Conservation (phyloP, 2,113 vertebrate species). For the Aleadryas rufinucha region DNA sequence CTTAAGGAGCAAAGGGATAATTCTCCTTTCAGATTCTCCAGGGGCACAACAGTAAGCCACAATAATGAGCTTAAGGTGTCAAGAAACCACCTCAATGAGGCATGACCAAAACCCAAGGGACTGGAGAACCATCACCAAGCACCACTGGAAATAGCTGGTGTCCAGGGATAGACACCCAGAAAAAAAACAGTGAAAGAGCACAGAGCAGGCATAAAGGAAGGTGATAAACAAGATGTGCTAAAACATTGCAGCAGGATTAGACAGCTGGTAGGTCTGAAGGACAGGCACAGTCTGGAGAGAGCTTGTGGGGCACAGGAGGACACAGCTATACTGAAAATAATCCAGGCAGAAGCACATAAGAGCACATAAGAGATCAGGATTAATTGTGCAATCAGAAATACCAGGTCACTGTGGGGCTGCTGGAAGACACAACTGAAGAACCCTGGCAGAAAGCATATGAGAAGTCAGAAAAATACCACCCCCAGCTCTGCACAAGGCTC, state of each 20-base stretch:
- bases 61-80: background rate
- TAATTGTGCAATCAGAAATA: background rate
- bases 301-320: background rate
- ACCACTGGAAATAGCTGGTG: background rate
- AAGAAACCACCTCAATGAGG: background rate
- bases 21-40: background rate
- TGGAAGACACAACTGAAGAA: background rate
- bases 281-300: background rate
- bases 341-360: background rate
- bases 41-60: background rate
- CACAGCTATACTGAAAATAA: background rate
- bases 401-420: background rate
- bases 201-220: background rate
- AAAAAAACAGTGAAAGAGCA: background rate
- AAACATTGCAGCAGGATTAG: background rate
- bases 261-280: background rate
- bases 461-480: background rate
- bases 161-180: background rate
- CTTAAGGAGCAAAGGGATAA: background rate
- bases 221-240: background rate
- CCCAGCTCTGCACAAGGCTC: background rate
- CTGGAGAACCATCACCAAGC: background rate
- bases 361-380: background rate
- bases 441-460: background rate
- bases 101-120: background rate